Evolutionary conservation across 2,113 vertebrate species (phyloP), one percentile per base, ranked within the genome.

Genomic region (Sialia sialis): DNA sequence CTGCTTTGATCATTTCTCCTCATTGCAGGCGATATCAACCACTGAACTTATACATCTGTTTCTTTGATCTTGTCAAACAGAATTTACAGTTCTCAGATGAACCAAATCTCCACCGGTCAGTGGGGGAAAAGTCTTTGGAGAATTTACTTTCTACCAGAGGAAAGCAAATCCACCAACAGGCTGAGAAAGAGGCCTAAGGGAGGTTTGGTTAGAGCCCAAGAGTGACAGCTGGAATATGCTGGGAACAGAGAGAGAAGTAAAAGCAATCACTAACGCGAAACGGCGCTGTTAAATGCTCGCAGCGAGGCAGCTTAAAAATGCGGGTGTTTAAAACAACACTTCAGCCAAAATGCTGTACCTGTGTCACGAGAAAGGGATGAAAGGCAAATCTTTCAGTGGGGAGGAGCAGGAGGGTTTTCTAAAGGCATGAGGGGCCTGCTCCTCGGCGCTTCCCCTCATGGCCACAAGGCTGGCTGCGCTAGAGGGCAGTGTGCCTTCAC

Each of bases 401-500:
- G 97, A 93, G 87, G 90, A 95, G 88, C 67, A 91, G 94, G 67
- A 74, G 2, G 36, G 67, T 77, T 95, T 93, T n/a, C n/a, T n/a
- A n/a, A n/a, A n/a, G n/a, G n/a, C n/a, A n/a, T n/a, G n/a, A n/a
- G n/a, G n/a, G n/a, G n/a, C n/a, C n/a, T n/a, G n/a, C n/a, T n/a
- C n/a, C n/a, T n/a, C n/a, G n/a, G n/a, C n/a, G n/a, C 16, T 9
- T 18, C 11, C 79, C 89, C 49, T 29, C 3, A 7, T 39, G 82
- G 30, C 54, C 89, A 17, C 36, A 6, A 9, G 69, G 49, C 41
- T 63, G 5, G 22, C 67, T 69, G 97, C 99, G 98, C 97, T 97
- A 99, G 99, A 98, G 98, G 98, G 98, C 95, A 98, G 97, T 99
- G 98, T 98, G 98, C 96, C 97, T 95, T 98, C 98, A 94, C 60